Evolutionary conservation across 1,140 invertebrate species (phyloP), one percentile per base, ranked within the genome.

Genomic region (Zelostemma sp.): DNA sequence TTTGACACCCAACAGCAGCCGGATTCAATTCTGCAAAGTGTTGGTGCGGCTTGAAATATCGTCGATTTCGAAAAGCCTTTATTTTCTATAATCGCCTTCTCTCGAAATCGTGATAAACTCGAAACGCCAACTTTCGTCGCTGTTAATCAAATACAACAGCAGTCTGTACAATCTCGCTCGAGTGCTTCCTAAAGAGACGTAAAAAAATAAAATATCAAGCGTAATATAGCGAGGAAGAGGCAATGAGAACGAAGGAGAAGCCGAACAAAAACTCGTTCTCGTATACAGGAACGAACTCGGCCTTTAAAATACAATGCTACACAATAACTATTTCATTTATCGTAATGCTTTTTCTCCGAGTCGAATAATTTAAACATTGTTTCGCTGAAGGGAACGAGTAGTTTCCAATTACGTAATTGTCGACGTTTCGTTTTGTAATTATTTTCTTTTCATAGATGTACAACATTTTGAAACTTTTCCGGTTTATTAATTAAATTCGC

Each of bases 221-320:
- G 63, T 72, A 72, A 72, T 67, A 67, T 67, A 67, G 63, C 68
- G 53, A 71, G 53, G 71, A 69, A 69, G 66, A 73, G 62, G 64
- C 65, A 72, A 73, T 66, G 70, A 74, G 60, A 74, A 72, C 51
- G 59, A 64, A 74, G 57, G 63, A 74, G 75, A 73, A 77, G 70
- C 70, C 70, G 66, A 74, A 77, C 72, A 77, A 77, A 77, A 77
- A 77, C 75, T 77, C 70, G 75, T 77, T 77, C 73, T 59, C 72
- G 68, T 68, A 56, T 72, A 67, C 64, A 72, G 69, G 69, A 72
- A 72, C 69, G 69, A 60, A 72, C 69, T 72, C 60, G 60, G 64
- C 56, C 69, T 72, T 72, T 72, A 72, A 72, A 66, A 72, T 51
- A 72, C 63, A 72, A 72, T 72, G 63, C 69, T 55, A 72, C 21